Evolutionary conservation across 2,113 vertebrate genomes (phyloP).

Genomic region (Indicator maculatus): DNA sequence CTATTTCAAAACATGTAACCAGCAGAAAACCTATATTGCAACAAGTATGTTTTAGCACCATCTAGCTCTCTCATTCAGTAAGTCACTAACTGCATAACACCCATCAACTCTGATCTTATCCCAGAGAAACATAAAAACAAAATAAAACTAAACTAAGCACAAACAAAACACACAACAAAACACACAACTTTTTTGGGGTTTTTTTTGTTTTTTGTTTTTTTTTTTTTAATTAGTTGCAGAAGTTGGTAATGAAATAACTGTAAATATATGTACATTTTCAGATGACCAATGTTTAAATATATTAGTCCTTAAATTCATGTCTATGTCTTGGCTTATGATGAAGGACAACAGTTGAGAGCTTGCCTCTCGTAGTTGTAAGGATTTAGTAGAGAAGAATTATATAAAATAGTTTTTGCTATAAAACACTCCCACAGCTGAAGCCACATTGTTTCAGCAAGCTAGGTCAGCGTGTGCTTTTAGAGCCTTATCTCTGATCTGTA

Average conservation of each 20-base stretch:
- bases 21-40: background rate
- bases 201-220: background rate
- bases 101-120: background rate
- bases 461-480: background rate
- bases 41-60: slow-evolving; percentile 59
- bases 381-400: background rate
- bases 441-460: background rate
- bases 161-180: background rate
- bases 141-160: background rate
- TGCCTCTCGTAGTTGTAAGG: background rate
- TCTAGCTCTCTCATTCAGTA: slow-evolving; percentile 54
- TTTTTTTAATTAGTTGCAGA: background rate
- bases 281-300: background rate
- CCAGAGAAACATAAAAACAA: background rate
- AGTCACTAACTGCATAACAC: background rate
- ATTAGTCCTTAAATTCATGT: background rate
- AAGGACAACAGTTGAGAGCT: background rate
- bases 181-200: rapidly evolving
- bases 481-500: background rate
- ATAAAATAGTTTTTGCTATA: background rate
- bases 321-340: background rate
- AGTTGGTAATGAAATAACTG: background rate
- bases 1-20: background rate
- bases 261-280: background rate
- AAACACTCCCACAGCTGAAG: background rate